Evolutionary conservation across 2,113 vertebrate genomes (phyloP).

Genomic region (Rutilus rutilus): DNA sequence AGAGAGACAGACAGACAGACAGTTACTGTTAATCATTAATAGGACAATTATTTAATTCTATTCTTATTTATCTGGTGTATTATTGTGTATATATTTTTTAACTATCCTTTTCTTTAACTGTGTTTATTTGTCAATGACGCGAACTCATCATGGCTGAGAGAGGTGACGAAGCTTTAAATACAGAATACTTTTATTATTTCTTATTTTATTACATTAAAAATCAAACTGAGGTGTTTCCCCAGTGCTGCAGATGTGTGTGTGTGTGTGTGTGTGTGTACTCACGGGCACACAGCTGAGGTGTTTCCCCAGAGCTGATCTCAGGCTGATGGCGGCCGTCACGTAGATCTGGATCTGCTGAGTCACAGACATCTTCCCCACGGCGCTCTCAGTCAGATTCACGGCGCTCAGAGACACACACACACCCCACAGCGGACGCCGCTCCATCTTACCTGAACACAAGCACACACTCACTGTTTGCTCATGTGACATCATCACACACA

Average conservation of each 20-base stretch:
- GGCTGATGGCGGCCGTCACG: conserved; percentile 87
- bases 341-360: conserved; percentile 89
- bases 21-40: neutral
- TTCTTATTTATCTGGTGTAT: too few relatives aligned
- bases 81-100: too few relatives aligned
- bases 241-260: neutral
- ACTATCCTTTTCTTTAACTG: too few relatives aligned
- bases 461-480: neutral
- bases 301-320: conserved; percentile 86
- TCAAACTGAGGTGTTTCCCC: neutral
- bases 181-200: too few relatives aligned
- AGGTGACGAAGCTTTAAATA: too few relatives aligned
- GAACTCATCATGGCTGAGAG: too few relatives aligned
- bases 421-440: conserved; percentile 82
- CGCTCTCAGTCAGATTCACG: conserved; percentile 92
- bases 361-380: conserved; percentile 87
- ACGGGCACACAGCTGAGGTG: conserved; percentile 89
- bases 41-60: too few relatives aligned
- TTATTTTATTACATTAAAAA: too few relatives aligned
- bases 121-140: too few relatives aligned
- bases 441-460: conserved; percentile 83
- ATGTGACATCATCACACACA: neutral
- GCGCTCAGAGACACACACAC: conserved; percentile 85
- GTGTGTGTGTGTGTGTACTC: conserved; percentile 60
- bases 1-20: conserved; percentile 34